These are phyloP conservation scores for Triops cancriformis DNA, from an alignment of 1,140 invertebrate genomes.

Conservation along the genomic window DNA sequence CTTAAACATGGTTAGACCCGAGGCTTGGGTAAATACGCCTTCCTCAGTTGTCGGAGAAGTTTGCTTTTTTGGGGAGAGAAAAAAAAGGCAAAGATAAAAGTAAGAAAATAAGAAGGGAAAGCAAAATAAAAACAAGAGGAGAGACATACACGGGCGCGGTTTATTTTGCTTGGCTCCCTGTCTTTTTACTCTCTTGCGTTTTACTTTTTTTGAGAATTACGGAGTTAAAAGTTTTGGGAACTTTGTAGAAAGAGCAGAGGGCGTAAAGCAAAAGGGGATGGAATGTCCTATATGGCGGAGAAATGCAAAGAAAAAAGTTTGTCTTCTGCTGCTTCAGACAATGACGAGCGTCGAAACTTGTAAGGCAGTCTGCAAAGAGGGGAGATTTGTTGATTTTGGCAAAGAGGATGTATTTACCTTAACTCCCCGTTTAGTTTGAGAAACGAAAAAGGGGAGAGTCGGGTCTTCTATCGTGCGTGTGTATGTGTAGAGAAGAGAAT, in stretches of 20 bases:
- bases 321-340: neutral
- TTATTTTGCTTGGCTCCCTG: neutral
- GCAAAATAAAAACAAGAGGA: neutral
- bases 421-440: neutral
- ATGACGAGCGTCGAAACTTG: neutral
- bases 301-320: neutral
- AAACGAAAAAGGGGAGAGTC: neutral
- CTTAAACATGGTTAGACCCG: slow-evolving; percentile 9
- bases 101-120: neutral
- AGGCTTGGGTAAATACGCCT: slow-evolving; percentile 12
- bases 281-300: neutral
- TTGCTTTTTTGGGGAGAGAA: neutral
- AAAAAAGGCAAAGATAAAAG: no score
- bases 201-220: neutral
- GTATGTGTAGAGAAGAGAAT: neutral
- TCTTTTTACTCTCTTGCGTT: neutral
- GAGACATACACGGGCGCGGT: neutral
- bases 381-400: slow-evolving; percentile 10
- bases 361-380: neutral
- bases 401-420: neutral
- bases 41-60: neutral
- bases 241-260: neutral
- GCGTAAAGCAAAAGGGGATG: neutral
- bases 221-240: neutral
- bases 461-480: neutral